phyloP scores from a whole-genome alignment of 2,797 vertebrate genomes.

The Onychomys torridus region DNA sequence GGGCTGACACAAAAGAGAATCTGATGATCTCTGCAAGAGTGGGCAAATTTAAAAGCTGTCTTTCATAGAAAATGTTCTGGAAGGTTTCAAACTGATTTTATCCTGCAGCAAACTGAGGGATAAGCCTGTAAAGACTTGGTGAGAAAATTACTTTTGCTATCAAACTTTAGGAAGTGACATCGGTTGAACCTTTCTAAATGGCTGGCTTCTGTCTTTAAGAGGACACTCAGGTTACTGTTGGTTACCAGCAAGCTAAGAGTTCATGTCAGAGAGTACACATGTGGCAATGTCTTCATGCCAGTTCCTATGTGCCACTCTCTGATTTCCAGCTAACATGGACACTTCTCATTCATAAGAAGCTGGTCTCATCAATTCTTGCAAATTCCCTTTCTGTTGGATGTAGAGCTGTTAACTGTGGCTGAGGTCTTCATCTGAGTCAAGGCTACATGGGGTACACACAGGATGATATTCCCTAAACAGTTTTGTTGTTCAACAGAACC shows the following conservation, averaged over 20 bases:
- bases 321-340: background rate
- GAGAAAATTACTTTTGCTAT: background rate
- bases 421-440: background rate
- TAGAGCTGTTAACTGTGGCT: background rate
- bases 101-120: background rate
- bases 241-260: background rate
- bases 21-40: background rate
- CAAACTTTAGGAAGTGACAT: background rate
- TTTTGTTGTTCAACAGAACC: background rate
- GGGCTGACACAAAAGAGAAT: background rate
- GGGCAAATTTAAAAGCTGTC: background rate
- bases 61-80: conserved; percentile 4
- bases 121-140: background rate
- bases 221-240: background rate
- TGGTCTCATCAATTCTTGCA: background rate
- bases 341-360: background rate
- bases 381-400: background rate
- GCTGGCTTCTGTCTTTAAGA: background rate
- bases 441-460: background rate
- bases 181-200: background rate
- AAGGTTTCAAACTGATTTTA: background rate
- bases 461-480: background rate
- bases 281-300: fast-evolving
- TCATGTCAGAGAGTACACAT: fast-evolving
- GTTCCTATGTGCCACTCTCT: background rate